Evolutionary conservation across 2,797 vertebrate species (phyloP).

Genomic region (Coregonus suidteri): DNA sequence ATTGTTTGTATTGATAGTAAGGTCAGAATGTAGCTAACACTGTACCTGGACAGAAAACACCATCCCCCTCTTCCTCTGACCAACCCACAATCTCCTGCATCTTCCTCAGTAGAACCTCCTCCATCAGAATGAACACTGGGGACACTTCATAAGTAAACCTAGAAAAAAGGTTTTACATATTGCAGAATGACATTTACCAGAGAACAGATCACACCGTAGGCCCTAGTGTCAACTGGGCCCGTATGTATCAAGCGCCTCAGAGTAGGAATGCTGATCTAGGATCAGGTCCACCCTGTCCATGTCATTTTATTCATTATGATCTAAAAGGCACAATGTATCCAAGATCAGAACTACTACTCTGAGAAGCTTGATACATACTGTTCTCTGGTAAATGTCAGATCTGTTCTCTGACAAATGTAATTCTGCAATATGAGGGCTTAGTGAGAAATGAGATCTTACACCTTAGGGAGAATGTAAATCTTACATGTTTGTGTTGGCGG

Average conservation of each 20-base stretch:
- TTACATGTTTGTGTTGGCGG: constrained; percentile 74
- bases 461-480: background rate
- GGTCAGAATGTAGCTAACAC: constrained; percentile 6
- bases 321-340: no score
- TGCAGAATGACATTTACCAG: background rate
- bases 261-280: no score
- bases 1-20: background rate
- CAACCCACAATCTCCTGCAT: constrained; percentile 65
- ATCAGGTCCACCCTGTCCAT: no score
- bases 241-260: no score
- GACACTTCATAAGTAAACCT: constrained; percentile 79
- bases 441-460: background rate
- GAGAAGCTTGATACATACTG: no score
- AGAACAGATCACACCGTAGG: no score
- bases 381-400: no score
- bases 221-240: no score
- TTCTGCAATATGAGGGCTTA: background rate
- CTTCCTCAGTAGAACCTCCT: constrained; percentile 76
- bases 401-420: no score
- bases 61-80: constrained; percentile 64
- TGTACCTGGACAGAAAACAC: constrained; percentile 76
- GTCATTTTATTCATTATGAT: no score
- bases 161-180: background rate
- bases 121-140: constrained; percentile 74
- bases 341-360: no score